These are phyloP conservation scores for Schizopygopsis pylzovi DNA, from an alignment of 2,797 vertebrate species.

Conservation along the genomic window DNA sequence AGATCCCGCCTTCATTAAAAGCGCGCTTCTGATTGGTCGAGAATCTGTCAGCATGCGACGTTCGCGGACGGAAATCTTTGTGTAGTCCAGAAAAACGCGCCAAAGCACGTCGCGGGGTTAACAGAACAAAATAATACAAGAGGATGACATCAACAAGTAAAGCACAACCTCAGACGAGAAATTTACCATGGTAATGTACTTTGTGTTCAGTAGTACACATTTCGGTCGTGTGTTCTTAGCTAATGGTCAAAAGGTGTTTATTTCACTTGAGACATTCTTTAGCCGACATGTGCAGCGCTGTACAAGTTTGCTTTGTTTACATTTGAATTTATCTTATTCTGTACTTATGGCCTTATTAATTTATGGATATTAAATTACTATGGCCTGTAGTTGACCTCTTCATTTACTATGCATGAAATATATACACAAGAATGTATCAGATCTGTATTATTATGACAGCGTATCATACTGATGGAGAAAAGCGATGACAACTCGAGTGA, in stretches of 20 bases:
- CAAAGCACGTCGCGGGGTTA: conserved; percentile 60
- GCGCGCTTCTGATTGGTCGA: conserved; percentile 66
- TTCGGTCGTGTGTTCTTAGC: neutral
- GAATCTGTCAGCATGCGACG: conserved; percentile 35
- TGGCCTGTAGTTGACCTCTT: neutral
- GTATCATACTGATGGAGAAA: neutral
- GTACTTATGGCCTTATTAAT: neutral
- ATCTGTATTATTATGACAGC: neutral
- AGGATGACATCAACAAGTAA: conserved; percentile 77
- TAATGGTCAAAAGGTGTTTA: neutral
- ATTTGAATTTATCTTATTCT: neutral
- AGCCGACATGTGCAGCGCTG: neutral
- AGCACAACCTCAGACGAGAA: conserved; percentile 69
- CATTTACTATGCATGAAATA: neutral
- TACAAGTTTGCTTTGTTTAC: conserved; percentile 22
- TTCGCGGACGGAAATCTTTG: neutral
- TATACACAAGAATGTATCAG: neutral
- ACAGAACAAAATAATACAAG: neutral
- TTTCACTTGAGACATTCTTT: neutral
- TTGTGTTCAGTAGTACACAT: neutral
- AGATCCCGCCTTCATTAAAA: conserved; percentile 30
- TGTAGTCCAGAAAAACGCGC: conserved; percentile 69
- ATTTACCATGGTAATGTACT: conserved; percentile 87
- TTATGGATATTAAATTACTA: neutral
- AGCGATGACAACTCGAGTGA: neutral